phyloP scores from a whole-genome alignment of 2,888 invertebrate species.

The Machimus atricapillus region DNA sequence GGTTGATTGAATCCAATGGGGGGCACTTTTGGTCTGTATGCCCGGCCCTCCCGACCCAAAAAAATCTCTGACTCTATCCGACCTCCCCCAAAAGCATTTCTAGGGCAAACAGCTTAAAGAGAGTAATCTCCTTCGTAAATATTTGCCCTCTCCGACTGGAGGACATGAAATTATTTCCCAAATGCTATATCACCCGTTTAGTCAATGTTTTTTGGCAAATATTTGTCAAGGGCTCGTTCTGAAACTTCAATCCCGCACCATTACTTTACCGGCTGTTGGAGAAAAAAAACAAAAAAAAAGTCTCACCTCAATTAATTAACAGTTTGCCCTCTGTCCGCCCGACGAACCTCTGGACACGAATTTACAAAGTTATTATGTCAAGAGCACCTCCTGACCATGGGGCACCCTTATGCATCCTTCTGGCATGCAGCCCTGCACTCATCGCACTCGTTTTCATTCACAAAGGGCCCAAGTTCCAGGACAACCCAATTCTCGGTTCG shows the following conservation, averaged over 20 bases:
- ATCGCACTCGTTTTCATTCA: background rate
- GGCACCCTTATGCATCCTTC: background rate
- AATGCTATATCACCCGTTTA: background rate
- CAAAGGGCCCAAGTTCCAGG: background rate
- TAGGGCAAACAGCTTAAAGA: background rate
- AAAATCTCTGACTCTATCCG: background rate
- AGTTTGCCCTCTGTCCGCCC: background rate
- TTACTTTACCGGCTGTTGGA: background rate
- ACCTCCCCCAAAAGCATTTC: background rate
- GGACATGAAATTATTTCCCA: background rate
- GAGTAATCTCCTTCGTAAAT: background rate
- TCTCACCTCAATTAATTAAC: background rate
- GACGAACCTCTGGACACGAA: background rate
- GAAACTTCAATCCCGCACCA: background rate
- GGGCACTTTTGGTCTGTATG: background rate
- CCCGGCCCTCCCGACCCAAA: background rate
- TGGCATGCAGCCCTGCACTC: background rate
- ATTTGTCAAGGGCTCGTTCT: background rate
- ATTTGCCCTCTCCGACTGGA: background rate
- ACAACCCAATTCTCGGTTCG: background rate
- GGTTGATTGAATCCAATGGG: constrained; percentile 4
- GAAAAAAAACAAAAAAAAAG: too few species aligned
- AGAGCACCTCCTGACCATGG: background rate
- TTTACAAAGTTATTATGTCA: background rate
- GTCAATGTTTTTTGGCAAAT: constrained; percentile 12